Base-by-base conservation (phyloP, 2,888 invertebrate species). In the Dynastes tityus region DNA sequence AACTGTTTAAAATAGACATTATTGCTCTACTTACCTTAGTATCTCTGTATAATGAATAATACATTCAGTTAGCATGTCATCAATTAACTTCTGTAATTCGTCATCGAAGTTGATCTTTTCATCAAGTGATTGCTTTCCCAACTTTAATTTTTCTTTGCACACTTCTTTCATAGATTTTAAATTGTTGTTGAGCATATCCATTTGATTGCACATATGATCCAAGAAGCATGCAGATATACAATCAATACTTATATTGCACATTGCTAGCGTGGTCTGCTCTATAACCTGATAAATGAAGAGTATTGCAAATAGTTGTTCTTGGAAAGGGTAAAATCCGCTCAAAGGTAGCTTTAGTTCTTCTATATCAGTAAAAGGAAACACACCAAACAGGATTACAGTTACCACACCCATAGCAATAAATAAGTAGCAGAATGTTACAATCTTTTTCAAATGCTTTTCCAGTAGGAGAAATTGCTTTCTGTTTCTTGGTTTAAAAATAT, bases 181-280 rank as follows among this genome's bases (percentile, higher is more conserved):
- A 6, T 29, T 13, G 29, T 13, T 63, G 11, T 11, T 32, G 3
- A 63, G 63, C 27, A 63, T 37, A 27, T 29, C 29, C 29, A 63
- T 63, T 32, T 63, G 63, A 32, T 63, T 63, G 29, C 63, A 63
- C 63, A 63, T 63, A 32, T 63, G 63, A 63, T 63, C 63, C 63
- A 63, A n/a, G 2, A 63, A 32, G 27, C 63, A 63, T 63, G n/a
- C 63, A 63, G 9, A 29, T 63, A 32, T 63, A 63, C 63, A 63
- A 29, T 63, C 32, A 13, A 63, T 29, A 32, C 63, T 63, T 27
- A 32, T 63, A 63, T 32, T 63, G 29, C 63, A 29, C n/a, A 32
- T 11, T 32, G 29, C 63, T 11, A 63, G 1, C 4, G 9, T 29
- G 4, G 2, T 32, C 27, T 63, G 13, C 5, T 32, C 29, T 2